These are phyloP conservation scores for Pterocles gutturalis DNA, from an alignment of 2,113 vertebrate genomes.

Conservation along the genomic window DNA sequence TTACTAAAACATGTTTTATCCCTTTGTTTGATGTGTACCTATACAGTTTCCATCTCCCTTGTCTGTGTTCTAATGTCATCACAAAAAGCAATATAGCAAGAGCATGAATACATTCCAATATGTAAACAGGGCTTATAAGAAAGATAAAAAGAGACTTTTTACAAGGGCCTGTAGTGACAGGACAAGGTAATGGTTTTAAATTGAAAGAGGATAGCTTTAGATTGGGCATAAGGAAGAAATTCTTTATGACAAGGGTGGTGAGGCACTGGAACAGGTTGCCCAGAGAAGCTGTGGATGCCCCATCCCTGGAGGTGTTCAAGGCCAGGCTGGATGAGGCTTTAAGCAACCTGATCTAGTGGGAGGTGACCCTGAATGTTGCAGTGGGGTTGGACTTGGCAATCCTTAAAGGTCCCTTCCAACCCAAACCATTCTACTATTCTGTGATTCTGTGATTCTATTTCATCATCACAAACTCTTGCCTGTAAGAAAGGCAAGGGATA, in stretches of 20 bases:
- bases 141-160: neutral
- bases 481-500: neutral
- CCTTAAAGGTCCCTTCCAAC: no score
- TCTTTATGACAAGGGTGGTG: no score
- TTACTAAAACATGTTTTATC: neutral
- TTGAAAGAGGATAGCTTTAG: no score
- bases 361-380: no score
- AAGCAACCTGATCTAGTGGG: no score
- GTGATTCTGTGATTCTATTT: neutral
- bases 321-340: no score
- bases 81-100: neutral
- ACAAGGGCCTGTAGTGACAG: neutral
- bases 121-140: neutral
- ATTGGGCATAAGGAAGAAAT: no score
- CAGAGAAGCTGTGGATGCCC: no score
- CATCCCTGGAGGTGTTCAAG: no score
- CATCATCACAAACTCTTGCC: neutral
- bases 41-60: neutral
- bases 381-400: no score
- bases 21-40: neutral
- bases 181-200: neutral
- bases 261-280: no score
- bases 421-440: no score
- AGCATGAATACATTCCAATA: neutral
- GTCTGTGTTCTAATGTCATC: neutral